Base-by-base conservation (phyloP, 2,113 vertebrate genomes). In the Choloepus hoffmanni region DNA sequence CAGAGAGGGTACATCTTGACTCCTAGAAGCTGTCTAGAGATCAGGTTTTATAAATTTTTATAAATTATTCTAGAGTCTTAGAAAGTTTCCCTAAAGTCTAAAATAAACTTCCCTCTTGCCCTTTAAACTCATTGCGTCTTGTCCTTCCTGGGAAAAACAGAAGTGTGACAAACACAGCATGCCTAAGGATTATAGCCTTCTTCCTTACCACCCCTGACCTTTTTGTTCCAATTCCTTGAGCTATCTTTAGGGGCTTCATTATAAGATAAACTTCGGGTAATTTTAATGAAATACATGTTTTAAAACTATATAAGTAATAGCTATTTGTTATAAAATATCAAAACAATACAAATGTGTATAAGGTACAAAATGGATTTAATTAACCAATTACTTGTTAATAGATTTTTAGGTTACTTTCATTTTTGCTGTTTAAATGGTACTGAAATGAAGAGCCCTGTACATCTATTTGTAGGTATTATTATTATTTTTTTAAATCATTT, bases 41-140 rank as follows among this genome's bases (percentile, higher is more conserved):
- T 13, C 0, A 78, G 62, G 15, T 28, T 87, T 85, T 72, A 48
- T 18, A 63, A n/a, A 21, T 72, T 92, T 92, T 76, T 43, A 14
- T 60, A 58, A 74, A 72, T 89, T 72, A 87, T 68, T 76, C 4
- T 43, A 45, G 11, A 72, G 45, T 77, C 86, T 95, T 30, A 89
- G 36, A 89, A 91, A 76, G 30, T 76, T 94, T 78, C 24, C 0
- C 58, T 79, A 45, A 63, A 19, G 72, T 7, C 10, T 55, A 83
- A 93, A 14, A 77, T 48, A 36, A 70, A 92, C 85, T 77, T 94
- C 12, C 26, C 18, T 84, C 26, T 50, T 92, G 15, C 6, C 53
- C 3, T 93, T 89, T 68, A 81, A 91, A 65, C 60, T 85, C 24
- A 87, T 79, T 87, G 92, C 13, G 89, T 84, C 14, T 83, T 92